phyloP scores from a whole-genome alignment of 2,888 invertebrate species.

The Gisinianus flammeolus region DNA sequence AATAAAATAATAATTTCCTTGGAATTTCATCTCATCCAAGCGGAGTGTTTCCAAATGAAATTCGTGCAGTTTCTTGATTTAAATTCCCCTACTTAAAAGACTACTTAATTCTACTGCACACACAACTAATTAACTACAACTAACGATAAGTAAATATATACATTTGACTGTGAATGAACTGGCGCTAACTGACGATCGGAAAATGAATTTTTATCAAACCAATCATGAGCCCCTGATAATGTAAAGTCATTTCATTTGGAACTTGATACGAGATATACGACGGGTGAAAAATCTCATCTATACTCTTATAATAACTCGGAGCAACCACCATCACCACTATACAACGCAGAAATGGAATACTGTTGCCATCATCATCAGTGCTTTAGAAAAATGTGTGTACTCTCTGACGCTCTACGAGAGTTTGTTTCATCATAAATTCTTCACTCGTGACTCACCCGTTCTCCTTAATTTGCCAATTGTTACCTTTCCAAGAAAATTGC shows the following conservation, averaged over 20 bases:
- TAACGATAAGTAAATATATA: neutral
- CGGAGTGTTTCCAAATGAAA: too few species aligned
- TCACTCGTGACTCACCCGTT: constrained; percentile 1
- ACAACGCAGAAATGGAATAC: neutral
- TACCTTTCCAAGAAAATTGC: neutral
- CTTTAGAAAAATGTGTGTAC: neutral
- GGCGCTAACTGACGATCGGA: constrained; percentile 14
- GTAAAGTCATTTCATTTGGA: too few species aligned
- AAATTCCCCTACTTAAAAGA: too few species aligned
- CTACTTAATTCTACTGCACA: too few species aligned
- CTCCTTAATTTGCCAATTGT: neutral
- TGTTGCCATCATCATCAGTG: neutral
- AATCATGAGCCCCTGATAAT: neutral
- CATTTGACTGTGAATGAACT: neutral
- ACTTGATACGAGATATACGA: neutral
- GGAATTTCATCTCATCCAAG: too few species aligned
- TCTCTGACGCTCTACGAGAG: neutral
- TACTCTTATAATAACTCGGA: neutral
- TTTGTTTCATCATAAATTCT: constrained; percentile 5
- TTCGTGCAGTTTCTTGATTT: too few species aligned
- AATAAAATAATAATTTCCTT: too few species aligned
- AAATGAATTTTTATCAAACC: neutral
- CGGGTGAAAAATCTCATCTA: neutral
- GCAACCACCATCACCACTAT: neutral
- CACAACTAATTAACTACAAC: too few species aligned